Evolutionary conservation across 2,888 invertebrate species (phyloP).

Genomic region (Crocallis elinguaria): DNA sequence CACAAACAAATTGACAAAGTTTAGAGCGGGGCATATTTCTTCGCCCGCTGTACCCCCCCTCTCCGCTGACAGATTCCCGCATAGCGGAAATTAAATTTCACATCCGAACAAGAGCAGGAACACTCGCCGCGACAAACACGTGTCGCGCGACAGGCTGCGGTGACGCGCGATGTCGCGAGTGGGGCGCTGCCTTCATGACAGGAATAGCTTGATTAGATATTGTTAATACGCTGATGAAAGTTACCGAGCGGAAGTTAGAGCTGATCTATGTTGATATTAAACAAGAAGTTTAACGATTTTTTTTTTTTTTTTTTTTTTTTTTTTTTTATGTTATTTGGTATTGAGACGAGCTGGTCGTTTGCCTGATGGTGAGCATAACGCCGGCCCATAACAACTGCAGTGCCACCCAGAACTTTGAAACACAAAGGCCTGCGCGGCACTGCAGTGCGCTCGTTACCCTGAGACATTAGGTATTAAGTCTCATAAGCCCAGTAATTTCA

Average conservation of each 20-base stretch:
- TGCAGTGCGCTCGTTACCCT: too few species aligned
- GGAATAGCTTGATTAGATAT: conserved; percentile 62
- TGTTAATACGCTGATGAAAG: conserved; percentile 37
- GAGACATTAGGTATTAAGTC: too few species aligned
- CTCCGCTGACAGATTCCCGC: conserved; percentile 77
- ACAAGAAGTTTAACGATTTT: conserved; percentile 5
- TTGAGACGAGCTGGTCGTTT: too few species aligned
- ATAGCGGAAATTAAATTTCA: conserved; percentile 84
- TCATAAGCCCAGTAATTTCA: too few species aligned
- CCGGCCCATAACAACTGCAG: too few species aligned
- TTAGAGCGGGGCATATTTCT: conserved; percentile 84
- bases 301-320: too few species aligned
- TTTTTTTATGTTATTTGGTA: too few species aligned
- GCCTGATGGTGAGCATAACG: too few species aligned
- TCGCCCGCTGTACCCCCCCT: conserved; percentile 57
- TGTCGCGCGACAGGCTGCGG: conserved; percentile 55
- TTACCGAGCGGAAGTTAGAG: conserved; percentile 29
- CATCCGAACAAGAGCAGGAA: conserved; percentile 82
- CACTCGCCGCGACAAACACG: conserved; percentile 72
- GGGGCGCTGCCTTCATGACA: conserved; percentile 32
- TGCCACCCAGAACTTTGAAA: too few species aligned
- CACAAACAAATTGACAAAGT: conserved; percentile 85
- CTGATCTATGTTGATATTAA: conserved; percentile 31
- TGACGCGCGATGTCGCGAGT: conserved; percentile 39
- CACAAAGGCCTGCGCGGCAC: too few species aligned